These are phyloP conservation scores for Scaptomyza polygonia DNA, from an alignment of 2,888 invertebrate genomes.

Conservation along the genomic window DNA sequence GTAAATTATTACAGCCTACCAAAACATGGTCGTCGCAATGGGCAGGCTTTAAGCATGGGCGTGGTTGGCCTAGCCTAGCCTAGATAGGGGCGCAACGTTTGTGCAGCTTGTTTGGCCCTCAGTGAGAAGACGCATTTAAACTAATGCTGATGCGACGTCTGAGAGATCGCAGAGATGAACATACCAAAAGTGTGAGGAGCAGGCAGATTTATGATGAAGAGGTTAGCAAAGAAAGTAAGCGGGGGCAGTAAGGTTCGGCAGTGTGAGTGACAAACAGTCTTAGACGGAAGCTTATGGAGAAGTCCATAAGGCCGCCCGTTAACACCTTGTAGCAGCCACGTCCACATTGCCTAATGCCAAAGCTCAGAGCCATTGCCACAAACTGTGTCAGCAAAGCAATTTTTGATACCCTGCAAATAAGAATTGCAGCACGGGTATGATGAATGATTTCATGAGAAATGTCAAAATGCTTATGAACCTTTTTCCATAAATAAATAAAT, in stretches of 20 bases:
- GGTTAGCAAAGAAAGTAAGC: background rate
- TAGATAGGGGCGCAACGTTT: slow-evolving; percentile 3
- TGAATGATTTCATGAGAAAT: background rate
- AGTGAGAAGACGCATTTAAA: slow-evolving; percentile 72
- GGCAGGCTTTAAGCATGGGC: slow-evolving; percentile 23
- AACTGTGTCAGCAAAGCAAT: slow-evolving; percentile 80
- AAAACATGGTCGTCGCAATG: slow-evolving; percentile 37
- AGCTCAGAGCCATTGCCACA: slow-evolving; percentile 80
- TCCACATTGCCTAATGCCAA: slow-evolving; percentile 79
- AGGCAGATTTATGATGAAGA: background rate
- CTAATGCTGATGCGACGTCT: slow-evolving; percentile 76
- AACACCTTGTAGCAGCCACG: slow-evolving; percentile 79
- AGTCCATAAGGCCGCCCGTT: slow-evolving; percentile 78
- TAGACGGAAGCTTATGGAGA: slow-evolving; percentile 75
- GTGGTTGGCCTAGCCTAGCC: background rate
- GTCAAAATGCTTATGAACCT: too few species aligned
- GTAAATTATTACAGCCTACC: slow-evolving; percentile 69
- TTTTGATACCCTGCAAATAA: slow-evolving; percentile 49
- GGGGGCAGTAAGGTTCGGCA: slow-evolving; percentile 17
- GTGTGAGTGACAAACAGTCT: slow-evolving; percentile 66
- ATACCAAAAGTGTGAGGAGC: background rate
- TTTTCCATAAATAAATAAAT: too few species aligned
- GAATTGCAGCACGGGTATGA: background rate
- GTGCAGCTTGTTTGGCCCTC: slow-evolving; percentile 74
- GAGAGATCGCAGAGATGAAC: slow-evolving; percentile 28